Percentiles rank a stretch among this genome's conserved stretches.
Evolutionary conservation across 2,797 vertebrate genomes (phyloP).

Genomic region (Bovichtus diacanthus): DNA sequence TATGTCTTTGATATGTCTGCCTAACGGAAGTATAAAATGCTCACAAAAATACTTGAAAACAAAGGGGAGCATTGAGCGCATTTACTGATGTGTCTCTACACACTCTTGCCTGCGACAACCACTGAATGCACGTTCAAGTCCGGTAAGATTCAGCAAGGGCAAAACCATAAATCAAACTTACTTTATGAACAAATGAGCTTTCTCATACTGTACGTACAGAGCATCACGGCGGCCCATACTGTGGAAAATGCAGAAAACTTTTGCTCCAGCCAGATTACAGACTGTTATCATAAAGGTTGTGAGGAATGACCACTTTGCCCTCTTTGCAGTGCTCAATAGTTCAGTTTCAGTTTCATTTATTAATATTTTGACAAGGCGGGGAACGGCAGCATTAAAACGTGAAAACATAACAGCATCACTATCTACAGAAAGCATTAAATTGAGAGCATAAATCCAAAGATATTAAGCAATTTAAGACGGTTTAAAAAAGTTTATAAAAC

Average conservation of each 20-base stretch:
- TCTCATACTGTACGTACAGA: neutral
- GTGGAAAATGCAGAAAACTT: slow-evolving; percentile 5
- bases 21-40: neutral
- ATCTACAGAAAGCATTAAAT: too few relatives aligned
- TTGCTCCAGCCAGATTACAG: neutral
- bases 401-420: too few relatives aligned
- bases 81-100: slow-evolving; percentile 7
- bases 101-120: neutral
- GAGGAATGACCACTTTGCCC: neutral
- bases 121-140: neutral
- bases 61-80: neutral
- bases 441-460: too few relatives aligned
- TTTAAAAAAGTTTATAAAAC: too few relatives aligned
- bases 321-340: neutral
- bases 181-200: slow-evolving; percentile 42
- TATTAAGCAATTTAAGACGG: too few relatives aligned
- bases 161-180: slow-evolving; percentile 50
- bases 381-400: too few relatives aligned
- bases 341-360: neutral
- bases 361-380: too few relatives aligned
- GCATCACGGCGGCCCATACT: neutral
- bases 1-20: neutral
- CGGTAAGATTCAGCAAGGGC: slow-evolving; percentile 12
- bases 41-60: neutral
- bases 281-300: neutral